Evolutionary conservation across 2,888 invertebrate genomes (phyloP).

Genomic region (Heterodera filipjevi): DNA sequence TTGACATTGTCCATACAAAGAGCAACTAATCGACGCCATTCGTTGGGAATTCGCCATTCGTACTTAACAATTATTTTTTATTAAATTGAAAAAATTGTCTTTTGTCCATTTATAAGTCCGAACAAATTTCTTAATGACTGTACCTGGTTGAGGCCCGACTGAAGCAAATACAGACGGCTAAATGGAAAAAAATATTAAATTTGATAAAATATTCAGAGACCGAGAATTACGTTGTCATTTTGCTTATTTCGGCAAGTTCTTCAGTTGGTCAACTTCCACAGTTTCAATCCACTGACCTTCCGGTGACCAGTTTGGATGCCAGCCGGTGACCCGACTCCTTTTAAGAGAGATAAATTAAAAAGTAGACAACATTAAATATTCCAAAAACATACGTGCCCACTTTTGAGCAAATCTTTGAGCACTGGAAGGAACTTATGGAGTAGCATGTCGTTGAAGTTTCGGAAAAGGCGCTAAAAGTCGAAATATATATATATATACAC

Average conservation of each 20-base stretch:
- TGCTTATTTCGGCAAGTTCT: too few relatives aligned
- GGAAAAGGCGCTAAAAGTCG: constrained; percentile 74
- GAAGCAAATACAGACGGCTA: too few relatives aligned
- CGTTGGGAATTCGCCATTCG: constrained; percentile 78
- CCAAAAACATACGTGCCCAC: constrained; percentile 32
- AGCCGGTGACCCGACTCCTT: background rate
- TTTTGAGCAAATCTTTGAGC: constrained; percentile 70
- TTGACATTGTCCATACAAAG: constrained; percentile 68
- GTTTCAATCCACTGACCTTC: background rate
- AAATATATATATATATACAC: too few relatives aligned
- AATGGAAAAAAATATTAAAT: too few relatives aligned
- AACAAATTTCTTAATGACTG: too few relatives aligned
- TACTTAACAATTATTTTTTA: constrained; percentile 59
- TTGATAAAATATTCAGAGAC: too few relatives aligned
- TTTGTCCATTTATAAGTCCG: too few relatives aligned
- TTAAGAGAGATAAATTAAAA: too few relatives aligned
- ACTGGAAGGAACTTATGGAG: constrained; percentile 74
- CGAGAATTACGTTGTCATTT: too few relatives aligned
- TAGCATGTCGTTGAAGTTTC: constrained; percentile 77
- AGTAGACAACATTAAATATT: too few relatives aligned
- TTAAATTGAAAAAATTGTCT: constrained; percentile 43
- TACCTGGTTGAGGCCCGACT: too few relatives aligned
- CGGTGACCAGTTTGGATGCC: background rate
- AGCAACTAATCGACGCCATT: constrained; percentile 73
- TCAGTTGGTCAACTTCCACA: too few relatives aligned